These are phyloP conservation scores for Drosophila differens DNA, from an alignment of 2,888 invertebrate genomes.

Conservation along the genomic window DNA sequence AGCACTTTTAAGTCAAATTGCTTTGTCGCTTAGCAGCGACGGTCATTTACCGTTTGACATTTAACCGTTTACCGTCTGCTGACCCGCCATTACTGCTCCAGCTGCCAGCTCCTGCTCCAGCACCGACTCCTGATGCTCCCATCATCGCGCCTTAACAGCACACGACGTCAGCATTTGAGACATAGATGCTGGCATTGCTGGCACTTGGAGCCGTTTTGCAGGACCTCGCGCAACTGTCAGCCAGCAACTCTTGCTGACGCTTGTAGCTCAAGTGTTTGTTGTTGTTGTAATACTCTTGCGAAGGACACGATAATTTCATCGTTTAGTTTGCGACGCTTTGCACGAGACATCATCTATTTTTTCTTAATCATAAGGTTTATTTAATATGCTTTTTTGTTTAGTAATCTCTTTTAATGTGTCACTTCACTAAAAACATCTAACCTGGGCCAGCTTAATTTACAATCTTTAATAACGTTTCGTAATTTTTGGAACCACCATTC, in stretches of 20 bases:
- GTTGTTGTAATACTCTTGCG: neutral
- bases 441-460: too few relatives aligned
- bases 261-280: conserved; percentile 21
- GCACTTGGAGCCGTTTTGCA: conserved; percentile 1
- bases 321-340: neutral
- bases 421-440: too few relatives aligned
- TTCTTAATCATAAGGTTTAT: too few relatives aligned
- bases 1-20: conserved; percentile 81
- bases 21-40: conserved; percentile 68
- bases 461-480: too few relatives aligned
- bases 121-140: neutral
- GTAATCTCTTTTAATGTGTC: too few relatives aligned
- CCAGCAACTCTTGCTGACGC: conserved; percentile 25
- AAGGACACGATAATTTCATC: neutral
- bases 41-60: conserved; percentile 40
- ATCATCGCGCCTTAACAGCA: conserved; percentile 31
- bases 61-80: conserved; percentile 45
- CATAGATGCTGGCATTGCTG: conserved; percentile 18
- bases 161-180: conserved; percentile 36
- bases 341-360: neutral
- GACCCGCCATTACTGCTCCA: conserved; percentile 31
- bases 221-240: conserved; percentile 25
- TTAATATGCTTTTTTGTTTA: neutral
- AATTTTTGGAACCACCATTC: too few relatives aligned
- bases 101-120: neutral